A percentile compares a stretch with the other conserved stretches of the same genome.
phyloP scores from a whole-genome alignment of 2,888 invertebrate species.

The Xiphydria camelus region DNA sequence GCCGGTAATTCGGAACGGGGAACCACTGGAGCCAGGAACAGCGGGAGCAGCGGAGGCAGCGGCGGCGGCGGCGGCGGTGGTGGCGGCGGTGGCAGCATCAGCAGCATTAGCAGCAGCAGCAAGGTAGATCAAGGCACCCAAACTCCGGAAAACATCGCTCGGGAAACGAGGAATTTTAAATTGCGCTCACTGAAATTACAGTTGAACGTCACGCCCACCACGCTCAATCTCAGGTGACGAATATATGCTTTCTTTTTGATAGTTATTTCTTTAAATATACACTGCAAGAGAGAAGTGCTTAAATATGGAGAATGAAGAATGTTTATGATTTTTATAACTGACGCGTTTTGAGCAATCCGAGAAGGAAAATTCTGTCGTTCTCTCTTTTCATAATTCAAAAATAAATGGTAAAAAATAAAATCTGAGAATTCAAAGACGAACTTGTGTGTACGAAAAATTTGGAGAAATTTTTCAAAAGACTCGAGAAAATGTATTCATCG shows the following conservation, averaged over 20 bases:
- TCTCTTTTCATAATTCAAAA: no score
- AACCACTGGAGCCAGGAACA: constrained; percentile 11
- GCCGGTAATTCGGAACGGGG: constrained; percentile 42
- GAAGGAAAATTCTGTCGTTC: no score
- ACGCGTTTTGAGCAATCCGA: no score
- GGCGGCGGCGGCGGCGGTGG: constrained; percentile 58
- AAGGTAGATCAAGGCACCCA: constrained; percentile 72
- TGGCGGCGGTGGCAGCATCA: constrained; percentile 30
- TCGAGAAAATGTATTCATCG: no score
- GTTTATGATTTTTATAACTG: no score
- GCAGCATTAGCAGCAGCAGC: constrained; percentile 34
- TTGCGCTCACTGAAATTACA: constrained; percentile 65
- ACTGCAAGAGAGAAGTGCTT: not conserved
- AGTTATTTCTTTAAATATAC: no score
- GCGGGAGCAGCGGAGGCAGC: constrained; percentile 63
- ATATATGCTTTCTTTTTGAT: not conserved
- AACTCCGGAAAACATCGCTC: constrained; percentile 72
- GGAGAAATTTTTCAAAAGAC: no score
- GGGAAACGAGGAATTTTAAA: constrained; percentile 68
- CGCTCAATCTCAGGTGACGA: constrained; percentile 64
- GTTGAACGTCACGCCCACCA: constrained; percentile 65
- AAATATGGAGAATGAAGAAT: no score
- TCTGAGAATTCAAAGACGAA: no score
- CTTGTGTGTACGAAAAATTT: no score
- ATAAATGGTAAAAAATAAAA: no score